phyloP scores from a whole-genome alignment of 92 coral and sea anemone genomes.

The Porites rus region DNA sequence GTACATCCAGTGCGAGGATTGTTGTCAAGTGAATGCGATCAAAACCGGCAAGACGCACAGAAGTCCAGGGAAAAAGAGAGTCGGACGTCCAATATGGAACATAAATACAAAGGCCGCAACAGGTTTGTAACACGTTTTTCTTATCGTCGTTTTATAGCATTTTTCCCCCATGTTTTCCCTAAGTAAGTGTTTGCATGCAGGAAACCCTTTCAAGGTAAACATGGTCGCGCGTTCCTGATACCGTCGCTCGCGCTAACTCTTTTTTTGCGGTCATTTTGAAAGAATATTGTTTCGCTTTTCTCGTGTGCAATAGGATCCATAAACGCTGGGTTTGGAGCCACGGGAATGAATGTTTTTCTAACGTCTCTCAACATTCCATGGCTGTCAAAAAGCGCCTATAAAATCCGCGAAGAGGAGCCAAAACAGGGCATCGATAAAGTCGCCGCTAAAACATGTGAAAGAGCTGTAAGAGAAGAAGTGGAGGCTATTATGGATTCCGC shows the following conservation, averaged over 20 bases:
- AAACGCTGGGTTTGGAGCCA: conserved; percentile 54
- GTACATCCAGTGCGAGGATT: conserved; percentile 1
- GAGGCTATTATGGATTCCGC: conserved; percentile 8
- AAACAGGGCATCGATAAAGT: conserved; percentile 40
- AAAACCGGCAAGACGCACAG: conserved; percentile 5
- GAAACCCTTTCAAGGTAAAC: background rate
- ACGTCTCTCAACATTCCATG: conserved; percentile 54
- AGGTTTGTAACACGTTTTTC: conserved; percentile 20
- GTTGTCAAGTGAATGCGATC: background rate
- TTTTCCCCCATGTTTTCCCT: background rate
- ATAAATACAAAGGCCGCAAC: conserved; percentile 58
- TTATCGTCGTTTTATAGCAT: background rate
- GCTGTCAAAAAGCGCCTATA: conserved; percentile 46
- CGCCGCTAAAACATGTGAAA: conserved; percentile 16
- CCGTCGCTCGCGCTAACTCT: too few relatives aligned
- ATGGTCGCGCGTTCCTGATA: background rate
- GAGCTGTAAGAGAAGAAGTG: conserved; percentile 39
- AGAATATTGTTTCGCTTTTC: too few relatives aligned
- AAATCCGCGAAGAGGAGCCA: conserved; percentile 58
- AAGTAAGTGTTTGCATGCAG: background rate
- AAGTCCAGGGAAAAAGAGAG: background rate
- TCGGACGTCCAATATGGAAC: conserved; percentile 5
- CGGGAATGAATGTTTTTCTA: conserved; percentile 43
- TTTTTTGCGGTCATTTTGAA: too few relatives aligned
- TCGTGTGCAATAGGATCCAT: conserved; percentile 24